These are phyloP conservation scores for Corythoichthys intestinalis DNA, from an alignment of 2,113 vertebrate genomes.

Conservation along the genomic window DNA sequence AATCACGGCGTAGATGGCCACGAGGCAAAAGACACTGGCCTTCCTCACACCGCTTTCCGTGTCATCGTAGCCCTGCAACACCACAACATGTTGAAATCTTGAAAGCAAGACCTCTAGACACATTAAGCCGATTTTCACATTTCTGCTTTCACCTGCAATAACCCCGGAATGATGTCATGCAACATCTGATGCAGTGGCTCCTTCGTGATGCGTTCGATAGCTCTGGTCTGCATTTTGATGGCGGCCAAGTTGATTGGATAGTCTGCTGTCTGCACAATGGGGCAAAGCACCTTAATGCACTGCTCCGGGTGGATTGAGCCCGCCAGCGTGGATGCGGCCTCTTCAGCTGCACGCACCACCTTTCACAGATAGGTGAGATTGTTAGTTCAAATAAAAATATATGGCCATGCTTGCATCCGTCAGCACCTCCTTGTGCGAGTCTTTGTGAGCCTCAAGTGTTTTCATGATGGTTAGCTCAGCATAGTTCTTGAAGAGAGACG, in stretches of 20 bases:
- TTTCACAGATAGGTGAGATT: conserved; percentile 33
- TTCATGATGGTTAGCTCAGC: conserved; percentile 98
- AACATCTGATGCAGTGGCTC: conserved; percentile 86
- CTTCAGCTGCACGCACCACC: conserved; percentile 93
- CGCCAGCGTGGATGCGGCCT: conserved; percentile 86
- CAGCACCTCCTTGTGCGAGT: conserved; percentile 94
- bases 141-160: conserved; percentile 80
- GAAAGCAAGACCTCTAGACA: neutral
- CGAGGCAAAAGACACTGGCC: conserved; percentile 95
- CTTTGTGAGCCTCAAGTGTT: conserved; percentile 97
- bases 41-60: conserved; percentile 95
- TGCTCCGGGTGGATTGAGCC: conserved; percentile 89
- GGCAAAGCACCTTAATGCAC: conserved; percentile 95
- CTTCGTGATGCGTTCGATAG: conserved; percentile 86
- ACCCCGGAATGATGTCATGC: conserved; percentile 87
- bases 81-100: neutral
- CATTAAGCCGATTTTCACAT: neutral
- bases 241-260: conserved; percentile 95
- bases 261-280: conserved; percentile 95
- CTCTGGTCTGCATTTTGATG: conserved; percentile 97
- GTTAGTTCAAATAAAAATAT: neutral
- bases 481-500: conserved; percentile 94
- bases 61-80: conserved; percentile 91
- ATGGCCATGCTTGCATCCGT: neutral
- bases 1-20: conserved; percentile 94